Percentiles rank a stretch among this genome's conserved stretches.
These are phyloP conservation scores for Antitype chi DNA, from an alignment of 2,888 invertebrate genomes.

Conservation along the genomic window DNA sequence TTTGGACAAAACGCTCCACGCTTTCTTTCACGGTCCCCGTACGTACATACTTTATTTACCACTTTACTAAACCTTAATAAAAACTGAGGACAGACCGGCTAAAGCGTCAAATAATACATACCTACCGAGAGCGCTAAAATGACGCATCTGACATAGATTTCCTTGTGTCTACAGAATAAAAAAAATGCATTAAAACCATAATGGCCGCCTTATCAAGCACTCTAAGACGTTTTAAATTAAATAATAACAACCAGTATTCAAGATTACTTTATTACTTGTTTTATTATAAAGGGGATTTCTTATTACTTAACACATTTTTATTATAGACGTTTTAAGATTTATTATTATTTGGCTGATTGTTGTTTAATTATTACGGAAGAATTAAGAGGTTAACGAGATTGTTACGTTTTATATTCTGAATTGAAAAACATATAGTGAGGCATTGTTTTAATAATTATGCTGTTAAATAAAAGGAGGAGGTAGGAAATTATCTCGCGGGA, in stretches of 20 bases:
- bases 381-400: neutral
- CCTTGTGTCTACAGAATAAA: neutral
- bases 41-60: no score
- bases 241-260: neutral
- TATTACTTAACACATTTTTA: neutral
- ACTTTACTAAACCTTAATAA: no score
- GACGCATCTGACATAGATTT: constrained; percentile 13
- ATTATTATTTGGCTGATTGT: neutral
- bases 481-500: no score
- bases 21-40: no score
- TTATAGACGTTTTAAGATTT: constrained; percentile 11
- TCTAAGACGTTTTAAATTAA: neutral
- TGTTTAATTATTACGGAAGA: constrained; percentile 2
- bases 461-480: constrained; percentile 4
- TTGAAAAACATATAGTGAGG: constrained; percentile 3
- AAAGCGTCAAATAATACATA: neutral
- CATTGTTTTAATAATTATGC: neutral
- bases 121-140: neutral
- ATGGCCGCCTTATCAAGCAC: neutral
- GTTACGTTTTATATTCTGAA: neutral
- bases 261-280: neutral
- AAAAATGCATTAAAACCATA: constrained; percentile 15
- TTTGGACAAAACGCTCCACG: no score
- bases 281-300: neutral
- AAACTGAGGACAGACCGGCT: no score